phyloP scores from a whole-genome alignment of 2,797 vertebrate genomes.

The Sebastes ruberrimus region DNA sequence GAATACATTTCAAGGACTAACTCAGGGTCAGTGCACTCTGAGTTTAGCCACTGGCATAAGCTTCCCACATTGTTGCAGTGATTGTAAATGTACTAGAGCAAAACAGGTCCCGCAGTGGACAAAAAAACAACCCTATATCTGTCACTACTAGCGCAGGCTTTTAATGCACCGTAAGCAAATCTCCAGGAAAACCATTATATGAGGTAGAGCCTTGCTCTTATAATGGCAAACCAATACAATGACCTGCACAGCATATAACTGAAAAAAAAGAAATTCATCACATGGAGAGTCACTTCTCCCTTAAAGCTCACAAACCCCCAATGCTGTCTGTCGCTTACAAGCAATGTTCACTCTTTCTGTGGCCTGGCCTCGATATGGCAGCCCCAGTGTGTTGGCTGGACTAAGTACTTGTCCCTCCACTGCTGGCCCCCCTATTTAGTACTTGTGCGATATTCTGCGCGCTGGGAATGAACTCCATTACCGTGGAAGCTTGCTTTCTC shows the following conservation, averaged over 20 bases:
- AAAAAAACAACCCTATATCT: slow-evolving; percentile 35
- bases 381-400: slow-evolving; percentile 47
- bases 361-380: slow-evolving; percentile 53
- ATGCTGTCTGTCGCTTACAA: slow-evolving; percentile 37
- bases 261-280: slow-evolving; percentile 41
- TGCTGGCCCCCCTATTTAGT: slow-evolving; percentile 60
- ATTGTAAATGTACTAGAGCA: slow-evolving; percentile 33
- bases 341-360: slow-evolving; percentile 46
- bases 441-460: slow-evolving; percentile 60
- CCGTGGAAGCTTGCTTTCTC: slow-evolving; percentile 48
- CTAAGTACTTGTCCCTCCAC: slow-evolving; percentile 56
- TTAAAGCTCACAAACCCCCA: slow-evolving; percentile 24
- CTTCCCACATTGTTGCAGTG: slow-evolving; percentile 17
- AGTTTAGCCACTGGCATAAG: slow-evolving; percentile 21
- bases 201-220: slow-evolving; percentile 34
- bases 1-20: slow-evolving; percentile 51
- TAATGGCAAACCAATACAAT: slow-evolving; percentile 57
- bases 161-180: slow-evolving; percentile 76
- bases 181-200: slow-evolving; percentile 63
- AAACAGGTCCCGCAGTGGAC: slow-evolving; percentile 26
- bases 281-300: slow-evolving; percentile 31
- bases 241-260: slow-evolving; percentile 41
- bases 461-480: slow-evolving; percentile 82
- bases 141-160: slow-evolving; percentile 25
- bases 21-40: slow-evolving; percentile 9